These are phyloP conservation scores for Megaceryle torquata DNA, from an alignment of 2,113 vertebrate species.

Conservation along the genomic window DNA sequence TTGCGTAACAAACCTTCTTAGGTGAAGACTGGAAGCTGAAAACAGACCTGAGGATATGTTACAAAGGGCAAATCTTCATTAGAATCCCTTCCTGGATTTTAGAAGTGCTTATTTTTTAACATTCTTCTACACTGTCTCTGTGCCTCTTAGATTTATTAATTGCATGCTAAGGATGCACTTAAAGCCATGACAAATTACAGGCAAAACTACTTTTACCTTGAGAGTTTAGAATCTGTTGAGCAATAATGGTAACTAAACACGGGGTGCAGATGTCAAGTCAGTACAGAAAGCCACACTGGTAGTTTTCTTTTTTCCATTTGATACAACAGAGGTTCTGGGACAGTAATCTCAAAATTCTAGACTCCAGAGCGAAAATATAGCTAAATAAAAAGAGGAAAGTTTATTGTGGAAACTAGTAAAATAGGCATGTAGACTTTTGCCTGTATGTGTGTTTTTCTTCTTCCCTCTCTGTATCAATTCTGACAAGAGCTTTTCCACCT, in stretches of 20 bases:
- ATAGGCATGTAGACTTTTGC: neutral
- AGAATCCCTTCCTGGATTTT: neutral
- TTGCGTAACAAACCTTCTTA: neutral
- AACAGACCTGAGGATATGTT: neutral
- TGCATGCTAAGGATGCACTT: neutral
- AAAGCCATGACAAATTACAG: neutral
- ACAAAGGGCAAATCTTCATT: neutral
- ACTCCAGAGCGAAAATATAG: neutral
- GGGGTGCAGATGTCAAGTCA: neutral
- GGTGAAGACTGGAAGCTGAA: neutral
- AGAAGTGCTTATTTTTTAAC: neutral
- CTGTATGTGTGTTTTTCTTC: neutral
- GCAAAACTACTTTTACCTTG: neutral
- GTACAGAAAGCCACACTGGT: neutral
- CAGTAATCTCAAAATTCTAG: neutral
- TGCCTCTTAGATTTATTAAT: neutral
- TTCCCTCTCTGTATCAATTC: neutral
- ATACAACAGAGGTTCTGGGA: neutral
- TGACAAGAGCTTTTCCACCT: neutral
- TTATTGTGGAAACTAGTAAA: neutral
- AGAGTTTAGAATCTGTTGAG: neutral
- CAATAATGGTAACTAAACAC: neutral
- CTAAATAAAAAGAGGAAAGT: neutral
- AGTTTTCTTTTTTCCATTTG: neutral
- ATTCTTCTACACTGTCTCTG: neutral